phyloP scores from a whole-genome alignment of 2,888 invertebrate species.

The Trichacis sp. region DNA sequence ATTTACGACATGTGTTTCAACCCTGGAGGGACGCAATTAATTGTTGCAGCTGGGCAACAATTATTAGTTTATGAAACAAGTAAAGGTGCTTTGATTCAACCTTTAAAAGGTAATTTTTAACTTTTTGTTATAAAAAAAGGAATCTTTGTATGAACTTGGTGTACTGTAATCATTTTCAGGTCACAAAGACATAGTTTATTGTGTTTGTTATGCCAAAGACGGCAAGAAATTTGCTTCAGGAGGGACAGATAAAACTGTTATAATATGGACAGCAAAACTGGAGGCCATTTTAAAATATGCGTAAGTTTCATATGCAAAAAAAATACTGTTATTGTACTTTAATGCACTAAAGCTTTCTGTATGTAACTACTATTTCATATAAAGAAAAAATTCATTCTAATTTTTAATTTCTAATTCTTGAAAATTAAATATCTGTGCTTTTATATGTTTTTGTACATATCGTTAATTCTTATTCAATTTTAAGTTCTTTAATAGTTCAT shows the following conservation, averaged over 20 bases:
- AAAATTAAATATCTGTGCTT: too few relatives aligned
- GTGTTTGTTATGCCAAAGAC: slow-evolving; percentile 91
- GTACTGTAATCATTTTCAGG: too few relatives aligned
- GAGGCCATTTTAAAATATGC: slow-evolving; percentile 96
- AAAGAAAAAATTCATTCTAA: too few relatives aligned
- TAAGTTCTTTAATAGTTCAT: not conserved
- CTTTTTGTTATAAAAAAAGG: too few relatives aligned
- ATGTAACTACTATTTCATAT: too few relatives aligned
- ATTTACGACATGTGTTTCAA: slow-evolving; percentile 96
- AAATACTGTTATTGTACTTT: not conserved
- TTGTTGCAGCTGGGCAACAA: slow-evolving; percentile 93
- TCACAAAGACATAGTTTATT: slow-evolving; percentile 94
- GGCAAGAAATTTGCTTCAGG: slow-evolving; percentile 98
- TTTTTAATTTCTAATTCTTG: too few relatives aligned
- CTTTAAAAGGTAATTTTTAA: slow-evolving; percentile 79
- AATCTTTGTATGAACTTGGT: too few relatives aligned
- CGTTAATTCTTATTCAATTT: too few relatives aligned
- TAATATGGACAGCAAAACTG: slow-evolving; percentile 96
- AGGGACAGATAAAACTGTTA: slow-evolving; percentile 96
- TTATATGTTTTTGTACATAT: too few relatives aligned
- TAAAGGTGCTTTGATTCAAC: slow-evolving; percentile 91
- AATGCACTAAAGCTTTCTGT: too few relatives aligned
- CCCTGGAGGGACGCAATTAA: slow-evolving; percentile 93
- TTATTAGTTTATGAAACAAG: slow-evolving; percentile 95
- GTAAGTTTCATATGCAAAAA: slow-evolving; percentile 72